phyloP scores from a whole-genome alignment of 2,113 vertebrate species.

The Elephas maximus region DNA sequence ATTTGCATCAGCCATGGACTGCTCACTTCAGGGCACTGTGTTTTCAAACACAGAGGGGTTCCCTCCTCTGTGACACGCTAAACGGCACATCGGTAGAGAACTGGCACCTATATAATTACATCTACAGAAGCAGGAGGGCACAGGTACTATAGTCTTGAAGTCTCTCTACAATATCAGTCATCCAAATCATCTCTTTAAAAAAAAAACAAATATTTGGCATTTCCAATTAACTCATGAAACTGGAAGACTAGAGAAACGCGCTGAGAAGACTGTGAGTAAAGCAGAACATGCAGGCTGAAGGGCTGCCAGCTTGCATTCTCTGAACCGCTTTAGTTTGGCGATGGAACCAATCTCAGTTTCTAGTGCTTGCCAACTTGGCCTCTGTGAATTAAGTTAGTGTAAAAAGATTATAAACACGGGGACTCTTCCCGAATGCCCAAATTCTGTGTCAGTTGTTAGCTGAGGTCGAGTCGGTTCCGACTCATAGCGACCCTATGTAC shows the following conservation, averaged over 20 bases:
- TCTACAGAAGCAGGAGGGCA: not conserved
- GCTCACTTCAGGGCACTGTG: not conserved
- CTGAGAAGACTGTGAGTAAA: not conserved
- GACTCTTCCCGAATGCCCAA: not conserved
- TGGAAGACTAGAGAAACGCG: conserved; percentile 5
- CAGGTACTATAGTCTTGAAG: not conserved
- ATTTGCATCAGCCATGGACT: no score
- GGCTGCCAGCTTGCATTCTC: not conserved
- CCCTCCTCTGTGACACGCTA: not conserved
- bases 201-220: conserved; percentile 59
- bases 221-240: conserved; percentile 48
- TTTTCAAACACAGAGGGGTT: not conserved
- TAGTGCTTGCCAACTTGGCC: not conserved
- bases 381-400: not conserved
- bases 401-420: not conserved
- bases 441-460: no score
- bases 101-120: not conserved
- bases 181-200: not conserved
- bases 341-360: not conserved
- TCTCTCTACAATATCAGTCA: not conserved
- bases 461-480: no score
- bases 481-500: no score
- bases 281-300: not conserved
- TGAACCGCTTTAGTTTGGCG: not conserved
- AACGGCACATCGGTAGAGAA: not conserved